These are phyloP conservation scores for Papilio helenus DNA, from an alignment of 1,140 invertebrate species.

Conservation along the genomic window DNA sequence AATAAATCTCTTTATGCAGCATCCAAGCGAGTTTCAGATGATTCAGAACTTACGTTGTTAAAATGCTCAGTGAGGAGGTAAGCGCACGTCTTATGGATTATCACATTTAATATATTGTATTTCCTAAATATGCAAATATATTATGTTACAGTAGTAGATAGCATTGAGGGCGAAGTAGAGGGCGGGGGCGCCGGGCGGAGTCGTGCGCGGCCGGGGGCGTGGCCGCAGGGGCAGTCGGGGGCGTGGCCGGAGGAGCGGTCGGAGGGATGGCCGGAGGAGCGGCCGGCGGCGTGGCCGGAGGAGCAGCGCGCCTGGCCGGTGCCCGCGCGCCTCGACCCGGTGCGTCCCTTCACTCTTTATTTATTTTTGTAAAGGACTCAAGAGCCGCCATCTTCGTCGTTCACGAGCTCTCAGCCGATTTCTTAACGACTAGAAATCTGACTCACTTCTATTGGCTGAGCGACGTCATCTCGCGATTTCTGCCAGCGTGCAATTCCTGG, in stretches of 20 bases:
- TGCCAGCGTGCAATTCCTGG: too few relatives aligned
- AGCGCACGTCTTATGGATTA: neutral
- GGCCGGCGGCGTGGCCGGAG: slow-evolving; percentile 55
- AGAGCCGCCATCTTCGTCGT: too few relatives aligned
- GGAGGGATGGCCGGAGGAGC: slow-evolving; percentile 55
- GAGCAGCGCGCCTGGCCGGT: slow-evolving; percentile 68
- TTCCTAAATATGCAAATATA: too few relatives aligned
- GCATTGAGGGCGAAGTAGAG: neutral
- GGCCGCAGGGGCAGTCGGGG: slow-evolving; percentile 14
- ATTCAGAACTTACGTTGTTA: neutral
- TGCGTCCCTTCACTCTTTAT: slow-evolving; percentile 32
- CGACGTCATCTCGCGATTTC: too few relatives aligned
- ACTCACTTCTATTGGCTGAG: too few relatives aligned
- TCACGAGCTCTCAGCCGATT: too few relatives aligned
- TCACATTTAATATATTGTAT: too few relatives aligned
- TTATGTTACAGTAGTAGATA: slow-evolving; percentile 19
- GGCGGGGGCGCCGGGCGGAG: neutral
- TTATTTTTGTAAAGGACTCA: too few relatives aligned
- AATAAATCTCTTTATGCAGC: slow-evolving; percentile 27
- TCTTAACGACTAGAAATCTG: too few relatives aligned
- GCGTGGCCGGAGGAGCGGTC: slow-evolving; percentile 43
- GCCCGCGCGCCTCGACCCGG: slow-evolving; percentile 52
- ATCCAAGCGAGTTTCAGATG: slow-evolving; percentile 13
- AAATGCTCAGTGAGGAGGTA: slow-evolving; percentile 27
- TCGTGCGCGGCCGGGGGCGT: slow-evolving; percentile 37